Evolutionary conservation across 2,797 vertebrate genomes (phyloP).

Genomic region (Gobio occitaniae): DNA sequence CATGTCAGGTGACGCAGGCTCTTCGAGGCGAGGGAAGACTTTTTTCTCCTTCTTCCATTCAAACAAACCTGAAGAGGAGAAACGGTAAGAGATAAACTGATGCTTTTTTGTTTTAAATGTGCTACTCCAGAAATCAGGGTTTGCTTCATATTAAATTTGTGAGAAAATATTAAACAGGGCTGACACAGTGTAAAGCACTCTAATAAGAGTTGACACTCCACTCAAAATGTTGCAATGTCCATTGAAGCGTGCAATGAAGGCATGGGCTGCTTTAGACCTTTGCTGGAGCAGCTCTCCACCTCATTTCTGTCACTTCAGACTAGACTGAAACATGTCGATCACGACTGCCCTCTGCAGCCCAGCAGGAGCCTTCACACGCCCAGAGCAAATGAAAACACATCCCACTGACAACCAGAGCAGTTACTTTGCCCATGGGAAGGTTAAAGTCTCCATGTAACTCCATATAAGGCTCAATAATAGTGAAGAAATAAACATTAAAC

Average conservation of each 20-base stretch:
- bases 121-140: background rate
- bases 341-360: conserved; percentile 43
- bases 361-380: conserved; percentile 16
- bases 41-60: conserved; percentile 81
- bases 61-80: conserved; percentile 73
- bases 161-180: background rate
- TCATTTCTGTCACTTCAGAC: conserved; percentile 64
- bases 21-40: conserved; percentile 77
- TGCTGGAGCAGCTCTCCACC: conserved; percentile 56
- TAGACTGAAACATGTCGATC: conserved; percentile 53
- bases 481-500: background rate
- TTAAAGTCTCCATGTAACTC: conserved; percentile 45
- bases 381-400: conserved; percentile 32
- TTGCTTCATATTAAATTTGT: background rate
- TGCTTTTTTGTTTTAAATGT: background rate
- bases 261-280: conserved; percentile 47
- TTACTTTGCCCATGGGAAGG: conserved; percentile 57
- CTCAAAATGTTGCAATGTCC: conserved; percentile 44
- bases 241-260: conserved; percentile 55
- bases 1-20: conserved; percentile 70
- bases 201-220: conserved; percentile 58
- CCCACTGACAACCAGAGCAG: conserved; percentile 34
- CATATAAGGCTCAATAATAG: conserved; percentile 1
- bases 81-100: background rate
- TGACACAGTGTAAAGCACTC: conserved; percentile 6